A percentile compares a stretch with the other conserved stretches of the same genome.
These are phyloP conservation scores for Globicephala melas DNA, from an alignment of 2,113 vertebrate species.

Conservation along the genomic window DNA sequence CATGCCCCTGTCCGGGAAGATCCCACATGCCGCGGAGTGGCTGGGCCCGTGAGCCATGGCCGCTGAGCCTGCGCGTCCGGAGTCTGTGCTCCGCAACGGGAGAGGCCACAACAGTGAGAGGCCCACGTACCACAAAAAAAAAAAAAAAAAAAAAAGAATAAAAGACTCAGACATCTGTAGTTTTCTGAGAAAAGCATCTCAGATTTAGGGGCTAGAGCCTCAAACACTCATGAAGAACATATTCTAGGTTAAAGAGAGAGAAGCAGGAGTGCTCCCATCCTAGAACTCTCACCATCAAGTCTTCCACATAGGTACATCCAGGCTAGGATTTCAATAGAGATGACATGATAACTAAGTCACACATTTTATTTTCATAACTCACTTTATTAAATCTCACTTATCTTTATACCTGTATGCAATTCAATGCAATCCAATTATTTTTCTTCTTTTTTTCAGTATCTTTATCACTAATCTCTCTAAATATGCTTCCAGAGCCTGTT, in stretches of 20 bases:
- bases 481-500: neutral
- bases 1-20: no score
- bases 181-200: neutral
- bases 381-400: neutral
- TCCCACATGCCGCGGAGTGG: no score
- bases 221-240: neutral
- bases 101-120: no score
- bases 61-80: no score
- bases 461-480: neutral
- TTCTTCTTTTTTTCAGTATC: neutral
- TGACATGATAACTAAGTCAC: neutral
- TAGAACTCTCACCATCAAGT: neutral
- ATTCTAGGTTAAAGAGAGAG: neutral
- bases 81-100: no score
- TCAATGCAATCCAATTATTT: neutral
- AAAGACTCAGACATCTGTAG: neutral
- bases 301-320: neutral
- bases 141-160: no score
- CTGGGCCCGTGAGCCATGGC: no score
- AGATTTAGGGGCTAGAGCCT: neutral
- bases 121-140: no score
- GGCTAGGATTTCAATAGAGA: neutral
- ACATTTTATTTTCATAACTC: neutral
- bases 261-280: neutral
- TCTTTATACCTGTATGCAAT: neutral